Base-by-base conservation (phyloP, 1,140 invertebrate species). In the fruit fly (Drosophila melanogaster) region DNA sequence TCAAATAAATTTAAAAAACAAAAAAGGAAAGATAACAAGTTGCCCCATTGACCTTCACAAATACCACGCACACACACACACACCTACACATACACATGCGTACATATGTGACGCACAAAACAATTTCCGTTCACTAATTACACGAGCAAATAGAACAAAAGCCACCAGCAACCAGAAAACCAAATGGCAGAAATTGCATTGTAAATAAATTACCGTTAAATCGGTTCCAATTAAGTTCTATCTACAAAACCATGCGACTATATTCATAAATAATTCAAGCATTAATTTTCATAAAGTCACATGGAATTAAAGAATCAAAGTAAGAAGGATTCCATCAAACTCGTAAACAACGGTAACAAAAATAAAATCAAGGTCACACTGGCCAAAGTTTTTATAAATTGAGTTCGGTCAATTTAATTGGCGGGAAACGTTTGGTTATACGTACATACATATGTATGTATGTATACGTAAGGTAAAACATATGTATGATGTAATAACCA, bases 61-160 rank as follows among this genome's bases (percentile, higher is more conserved):
- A 74, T 58, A 57, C 56, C 51, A 57, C 49, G 69, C 57, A 77
- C 8, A 38, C 12, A n/a, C 6, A 38, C 6, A 38, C 4, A 38
- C 2, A 15, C 40, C 3, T 15, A 41, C 19, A 19, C 19, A 1
- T 19, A 19, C 19, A 22, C 3, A 10, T 43, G 11, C 17, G 1
- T 43, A 43, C 40, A 17, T 19, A 33, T 55, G 26, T 46, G 72
- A 69, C 53, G 75, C 71, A 60, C 35, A 76, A 70, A 70, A 57
- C 55, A 72, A 80, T 80, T 76, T 80, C 77, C 71, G 77, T 55
- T 80, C 72, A 81, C 78, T 81, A 81, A 81, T 81, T 81, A 81
- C 78, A 81, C 56, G 69, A 75, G 50, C 51, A 71, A 72, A 71
- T 44, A 59, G 46, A 72, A 72, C 46, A 66, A 53, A 66, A 66